phyloP scores from a whole-genome alignment of 1,140 invertebrate species.

The Nephotettix cincticeps region DNA sequence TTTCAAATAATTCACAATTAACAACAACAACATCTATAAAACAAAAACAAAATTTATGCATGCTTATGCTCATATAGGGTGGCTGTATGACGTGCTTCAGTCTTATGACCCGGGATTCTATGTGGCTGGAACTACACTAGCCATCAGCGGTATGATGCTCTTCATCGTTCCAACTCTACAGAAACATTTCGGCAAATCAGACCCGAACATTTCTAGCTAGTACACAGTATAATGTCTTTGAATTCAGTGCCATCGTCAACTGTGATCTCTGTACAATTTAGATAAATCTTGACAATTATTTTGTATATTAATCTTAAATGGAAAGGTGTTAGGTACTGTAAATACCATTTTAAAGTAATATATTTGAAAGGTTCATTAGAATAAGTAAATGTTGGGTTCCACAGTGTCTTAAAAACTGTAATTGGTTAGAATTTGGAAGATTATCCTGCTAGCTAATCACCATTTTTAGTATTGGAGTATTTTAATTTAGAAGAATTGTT shows the following conservation, averaged over 20 bases:
- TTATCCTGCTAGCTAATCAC: too few species aligned
- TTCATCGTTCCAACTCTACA: constrained; percentile 83
- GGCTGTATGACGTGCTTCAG: constrained; percentile 70
- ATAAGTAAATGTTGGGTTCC: too few species aligned
- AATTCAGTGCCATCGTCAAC: not conserved
- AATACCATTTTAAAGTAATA: too few species aligned
- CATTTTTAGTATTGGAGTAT: too few species aligned
- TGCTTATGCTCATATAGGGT: constrained; percentile 67
- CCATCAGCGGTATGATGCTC: constrained; percentile 83
- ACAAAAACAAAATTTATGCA: too few species aligned
- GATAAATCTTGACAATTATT: constrained; percentile 5
- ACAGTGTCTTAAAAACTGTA: too few species aligned
- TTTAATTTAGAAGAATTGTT: too few species aligned
- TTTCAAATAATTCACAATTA: too few species aligned
- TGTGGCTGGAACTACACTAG: constrained; percentile 78
- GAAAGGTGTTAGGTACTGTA: too few species aligned
- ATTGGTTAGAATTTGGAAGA: too few species aligned
- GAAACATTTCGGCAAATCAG: constrained; percentile 42
- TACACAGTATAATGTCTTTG: not conserved
- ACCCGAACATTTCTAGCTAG: not conserved
- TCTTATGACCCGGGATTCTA: constrained; percentile 85
- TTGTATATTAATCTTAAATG: constrained; percentile 10
- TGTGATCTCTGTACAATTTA: constrained; percentile 19
- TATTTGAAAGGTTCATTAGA: too few species aligned
- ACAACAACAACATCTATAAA: too few species aligned